Conservation (phyloP, 1,140 invertebrate genomes). For the Frieseomelitta varia region DNA sequence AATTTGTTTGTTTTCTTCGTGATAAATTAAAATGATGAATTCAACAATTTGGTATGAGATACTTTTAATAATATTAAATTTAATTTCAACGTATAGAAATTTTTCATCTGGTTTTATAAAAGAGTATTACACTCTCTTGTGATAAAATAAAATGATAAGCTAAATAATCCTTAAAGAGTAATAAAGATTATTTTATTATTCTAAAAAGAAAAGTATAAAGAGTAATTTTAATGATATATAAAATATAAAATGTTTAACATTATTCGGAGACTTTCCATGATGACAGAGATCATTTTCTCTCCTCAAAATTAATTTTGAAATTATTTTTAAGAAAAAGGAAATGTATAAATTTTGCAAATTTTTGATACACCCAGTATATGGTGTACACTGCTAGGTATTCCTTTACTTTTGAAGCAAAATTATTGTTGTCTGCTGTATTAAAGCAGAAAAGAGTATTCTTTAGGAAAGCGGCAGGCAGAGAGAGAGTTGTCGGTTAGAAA, state of each 20-base stretch:
- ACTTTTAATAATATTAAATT: not conserved
- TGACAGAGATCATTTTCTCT: not conserved
- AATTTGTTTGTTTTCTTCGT: not conserved
- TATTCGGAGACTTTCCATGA: not conserved
- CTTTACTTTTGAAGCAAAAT: not conserved
- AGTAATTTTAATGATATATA: not conserved
- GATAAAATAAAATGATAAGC: too few species aligned
- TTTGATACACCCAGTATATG: not conserved
- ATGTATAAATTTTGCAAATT: not conserved
- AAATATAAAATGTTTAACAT: not conserved
- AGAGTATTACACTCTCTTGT: too few species aligned
- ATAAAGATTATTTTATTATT: too few species aligned
- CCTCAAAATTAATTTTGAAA: not conserved
- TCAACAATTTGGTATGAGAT: not conserved
- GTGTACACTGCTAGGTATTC: not conserved
- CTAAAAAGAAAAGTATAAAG: not conserved
- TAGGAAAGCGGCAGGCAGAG: too few species aligned
- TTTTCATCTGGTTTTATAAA: too few species aligned
- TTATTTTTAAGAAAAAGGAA: not conserved
- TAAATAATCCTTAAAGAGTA: too few species aligned
- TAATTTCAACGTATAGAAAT: too few species aligned
- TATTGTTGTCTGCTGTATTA: not conserved
- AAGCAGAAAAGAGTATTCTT: not conserved
- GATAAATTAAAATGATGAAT: not conserved
- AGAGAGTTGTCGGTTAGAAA: conserved; percentile 1